Base-by-base conservation (phyloP, 2,888 invertebrate species). In the Acronicta leporina region DNA sequence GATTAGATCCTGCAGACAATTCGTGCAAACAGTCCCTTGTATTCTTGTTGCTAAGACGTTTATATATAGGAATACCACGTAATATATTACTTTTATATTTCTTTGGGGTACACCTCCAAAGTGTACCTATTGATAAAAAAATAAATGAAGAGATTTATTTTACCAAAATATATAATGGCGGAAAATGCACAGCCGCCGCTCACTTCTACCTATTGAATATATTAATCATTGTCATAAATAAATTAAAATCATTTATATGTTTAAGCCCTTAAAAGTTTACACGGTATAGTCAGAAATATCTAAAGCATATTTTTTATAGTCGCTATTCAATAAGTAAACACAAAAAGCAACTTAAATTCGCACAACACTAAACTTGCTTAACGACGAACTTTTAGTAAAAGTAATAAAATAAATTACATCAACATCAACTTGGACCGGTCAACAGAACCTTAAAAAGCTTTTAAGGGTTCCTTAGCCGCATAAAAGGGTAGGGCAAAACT, bases 391-490 rank as follows among this genome's bases (percentile, higher is more conserved):
- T 75, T 61, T 60, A 75, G 67, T 68, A 63, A 72, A 71, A 77
- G 69, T 79, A 79, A 74, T 83, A 83, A 85, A 85, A 86, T 83
- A 87, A 87, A 86, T 85, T 80, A 84, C 76, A 63, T 77, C 70
- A 77, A 78, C 79, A 79, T 77, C 69, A 75, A 78, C 75, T 67
- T 65, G 49, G 61, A 60, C 69, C 68, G 73, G 70, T 67, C 70
- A 77, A 56, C 63, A 63, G 66, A 73, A 73, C 73, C 75, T 82
- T 84, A 82, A 87, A 68, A 86, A 86, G 85, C 82, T 83, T 87
- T 87, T 80, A 77, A 77, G 70, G 80, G 75, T 70, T 73, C 63
- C 65, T 64, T 54, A 51, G 38, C 41, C 59, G 66, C 57, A 55
- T 64, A 49, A 72, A 75, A 69, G 62, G 73, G 63, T 67, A 54